These are phyloP conservation scores for Megathymus violae DNA, from an alignment of 1,140 invertebrate species.

Conservation along the genomic window DNA sequence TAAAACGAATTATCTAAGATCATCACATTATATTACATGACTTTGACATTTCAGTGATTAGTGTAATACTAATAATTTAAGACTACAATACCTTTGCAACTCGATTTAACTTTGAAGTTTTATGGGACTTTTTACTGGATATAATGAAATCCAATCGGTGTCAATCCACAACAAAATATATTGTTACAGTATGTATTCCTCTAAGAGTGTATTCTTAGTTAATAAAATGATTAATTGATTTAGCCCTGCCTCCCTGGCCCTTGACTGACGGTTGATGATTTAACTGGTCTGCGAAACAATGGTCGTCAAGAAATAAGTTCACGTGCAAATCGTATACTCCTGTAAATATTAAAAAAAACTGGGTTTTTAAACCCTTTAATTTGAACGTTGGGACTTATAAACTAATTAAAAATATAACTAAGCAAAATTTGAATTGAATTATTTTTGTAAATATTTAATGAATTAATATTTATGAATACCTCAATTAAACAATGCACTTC, in stretches of 20 bases:
- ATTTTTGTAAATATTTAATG: too few species aligned
- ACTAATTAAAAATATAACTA: not conserved
- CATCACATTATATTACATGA: slow-evolving; percentile 1
- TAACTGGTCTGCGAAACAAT: slow-evolving; percentile 14
- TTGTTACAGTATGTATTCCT: too few species aligned
- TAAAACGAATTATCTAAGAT: slow-evolving; percentile 4
- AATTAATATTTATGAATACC: slow-evolving; percentile 7
- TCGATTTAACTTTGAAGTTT: not conserved
- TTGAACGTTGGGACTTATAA: not conserved
- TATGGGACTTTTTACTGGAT: slow-evolving; percentile 1
- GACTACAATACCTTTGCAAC: slow-evolving; percentile 4
- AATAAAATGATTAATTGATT: slow-evolving; percentile 1
- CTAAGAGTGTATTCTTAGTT: too few species aligned
- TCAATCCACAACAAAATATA: not conserved
- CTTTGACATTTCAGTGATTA: too few species aligned
- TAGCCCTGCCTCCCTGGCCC: slow-evolving; percentile 23
- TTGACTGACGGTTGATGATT: not conserved
- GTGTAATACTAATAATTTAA: slow-evolving; percentile 1
- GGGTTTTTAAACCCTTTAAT: slow-evolving; percentile 8
- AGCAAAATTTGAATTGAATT: not conserved
- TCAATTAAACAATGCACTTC: not conserved
- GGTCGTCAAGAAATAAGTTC: slow-evolving; percentile 15
- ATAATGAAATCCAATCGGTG: not conserved
- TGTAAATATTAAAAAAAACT: slow-evolving; percentile 23
- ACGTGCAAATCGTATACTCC: slow-evolving; percentile 12